These are phyloP conservation scores for Piprites chloris DNA, from an alignment of 2,113 vertebrate species.

Conservation along the genomic window DNA sequence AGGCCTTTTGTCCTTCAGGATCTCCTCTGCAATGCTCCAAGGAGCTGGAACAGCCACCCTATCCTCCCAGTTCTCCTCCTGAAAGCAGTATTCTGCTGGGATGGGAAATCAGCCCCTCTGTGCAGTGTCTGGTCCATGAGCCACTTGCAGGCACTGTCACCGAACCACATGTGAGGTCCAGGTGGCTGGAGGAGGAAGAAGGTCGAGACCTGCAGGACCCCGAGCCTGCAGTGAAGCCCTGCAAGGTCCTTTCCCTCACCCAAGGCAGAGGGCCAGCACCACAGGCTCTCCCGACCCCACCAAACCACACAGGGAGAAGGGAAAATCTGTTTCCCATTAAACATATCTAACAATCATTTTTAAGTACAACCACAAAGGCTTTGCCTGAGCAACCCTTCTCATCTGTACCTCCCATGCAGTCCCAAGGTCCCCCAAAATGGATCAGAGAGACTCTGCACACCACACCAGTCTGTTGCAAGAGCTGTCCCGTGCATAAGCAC, in stretches of 20 bases:
- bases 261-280: neutral
- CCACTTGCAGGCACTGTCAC: neutral
- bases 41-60: accelerated
- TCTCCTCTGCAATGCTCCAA: neutral
- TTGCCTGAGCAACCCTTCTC: neutral
- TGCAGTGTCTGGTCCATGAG: neutral
- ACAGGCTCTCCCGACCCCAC: neutral
- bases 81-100: neutral
- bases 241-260: neutral
- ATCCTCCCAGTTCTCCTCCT: neutral
- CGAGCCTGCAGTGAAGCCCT: neutral
- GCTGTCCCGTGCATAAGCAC: neutral
- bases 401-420: neutral
- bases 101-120: neutral
- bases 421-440: neutral
- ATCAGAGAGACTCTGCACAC: neutral
- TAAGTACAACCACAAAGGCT: neutral
- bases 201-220: neutral
- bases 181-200: neutral
- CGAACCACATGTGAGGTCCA: neutral
- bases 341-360: neutral
- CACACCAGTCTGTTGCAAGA: neutral
- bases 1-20: neutral
- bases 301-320: neutral
- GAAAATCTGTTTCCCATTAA: neutral